Evolutionary conservation across 2,888 invertebrate genomes (phyloP).

Genomic region (Drosophila gaucha): DNA sequence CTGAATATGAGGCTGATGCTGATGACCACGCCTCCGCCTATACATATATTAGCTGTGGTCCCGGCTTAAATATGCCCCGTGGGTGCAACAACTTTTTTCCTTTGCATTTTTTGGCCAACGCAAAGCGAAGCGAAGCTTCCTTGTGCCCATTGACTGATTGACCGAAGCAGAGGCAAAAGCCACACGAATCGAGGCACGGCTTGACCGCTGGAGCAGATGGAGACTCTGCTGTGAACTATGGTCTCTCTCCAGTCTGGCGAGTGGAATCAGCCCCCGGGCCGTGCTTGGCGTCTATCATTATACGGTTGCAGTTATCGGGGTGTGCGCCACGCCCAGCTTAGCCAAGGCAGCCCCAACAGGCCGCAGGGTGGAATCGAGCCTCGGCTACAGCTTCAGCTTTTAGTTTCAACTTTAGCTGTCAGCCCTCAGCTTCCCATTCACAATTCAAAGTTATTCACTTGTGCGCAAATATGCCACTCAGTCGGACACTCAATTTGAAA

Average conservation of each 20-base stretch:
- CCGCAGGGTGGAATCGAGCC: constrained; percentile 47
- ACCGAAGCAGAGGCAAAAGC: constrained; percentile 30
- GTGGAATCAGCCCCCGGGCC: constrained; percentile 63
- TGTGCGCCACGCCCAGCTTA: constrained; percentile 59
- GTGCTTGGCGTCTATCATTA: constrained; percentile 83
- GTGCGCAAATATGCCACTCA: constrained; percentile 63
- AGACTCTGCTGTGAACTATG: constrained; percentile 45
- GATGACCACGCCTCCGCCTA: constrained; percentile 44
- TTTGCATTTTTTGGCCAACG: constrained; percentile 8
- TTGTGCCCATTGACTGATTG: constrained; percentile 73
- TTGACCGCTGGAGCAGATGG: no score
- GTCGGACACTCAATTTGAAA: constrained; percentile 49
- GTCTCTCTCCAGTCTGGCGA: constrained; percentile 13
- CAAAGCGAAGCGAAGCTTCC: constrained; percentile 5
- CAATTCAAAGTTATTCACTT: constrained; percentile 66
- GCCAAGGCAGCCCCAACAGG: constrained; percentile 42
- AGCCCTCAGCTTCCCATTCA: constrained; percentile 33
- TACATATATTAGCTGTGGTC: constrained; percentile 38
- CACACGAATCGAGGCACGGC: not conserved
- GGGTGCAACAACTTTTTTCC: constrained; percentile 42
- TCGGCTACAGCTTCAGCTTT: constrained; percentile 9
- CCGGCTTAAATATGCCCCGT: constrained; percentile 56
- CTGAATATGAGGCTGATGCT: constrained; percentile 27
- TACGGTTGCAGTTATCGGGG: constrained; percentile 84
- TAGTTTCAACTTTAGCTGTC: constrained; percentile 24